phyloP scores from a whole-genome alignment of 2,888 invertebrate genomes.

The Heliconius hortense region DNA sequence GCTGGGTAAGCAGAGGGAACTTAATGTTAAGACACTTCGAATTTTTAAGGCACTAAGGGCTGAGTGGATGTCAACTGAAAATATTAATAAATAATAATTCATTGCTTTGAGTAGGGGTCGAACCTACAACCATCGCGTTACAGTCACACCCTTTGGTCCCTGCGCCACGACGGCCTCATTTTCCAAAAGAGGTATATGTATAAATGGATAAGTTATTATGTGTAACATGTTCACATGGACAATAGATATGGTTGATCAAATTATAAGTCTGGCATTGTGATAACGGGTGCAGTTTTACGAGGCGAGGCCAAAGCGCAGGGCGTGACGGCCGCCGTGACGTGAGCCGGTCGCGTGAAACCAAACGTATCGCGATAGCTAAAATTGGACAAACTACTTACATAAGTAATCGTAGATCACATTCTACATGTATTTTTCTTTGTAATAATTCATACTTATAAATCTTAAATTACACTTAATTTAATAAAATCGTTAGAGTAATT shows the following conservation, averaged over 20 bases:
- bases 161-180: no score
- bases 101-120: no score
- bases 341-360: conserved; percentile 58
- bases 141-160: no score
- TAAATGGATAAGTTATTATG: background rate
- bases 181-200: background rate
- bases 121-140: no score
- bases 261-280: conserved; percentile 60
- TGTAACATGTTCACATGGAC: conserved; percentile 29
- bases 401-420: background rate
- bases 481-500: background rate
- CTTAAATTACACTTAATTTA: background rate
- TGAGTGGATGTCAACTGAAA: no score
- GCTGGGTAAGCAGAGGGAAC: no score
- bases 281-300: conserved; percentile 71
- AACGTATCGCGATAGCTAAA: conserved; percentile 49
- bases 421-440: background rate
- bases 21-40: no score
- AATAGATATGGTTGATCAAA: conserved; percentile 55
- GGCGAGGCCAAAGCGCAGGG: conserved; percentile 70
- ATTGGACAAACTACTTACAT: conserved; percentile 17
- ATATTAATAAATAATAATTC: no score
- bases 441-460: background rate
- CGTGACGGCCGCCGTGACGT: conserved; percentile 60
- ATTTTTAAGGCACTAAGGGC: no score